phyloP scores from a whole-genome alignment of 2,113 vertebrate genomes.

The Cyprinodon tularosa region DNA sequence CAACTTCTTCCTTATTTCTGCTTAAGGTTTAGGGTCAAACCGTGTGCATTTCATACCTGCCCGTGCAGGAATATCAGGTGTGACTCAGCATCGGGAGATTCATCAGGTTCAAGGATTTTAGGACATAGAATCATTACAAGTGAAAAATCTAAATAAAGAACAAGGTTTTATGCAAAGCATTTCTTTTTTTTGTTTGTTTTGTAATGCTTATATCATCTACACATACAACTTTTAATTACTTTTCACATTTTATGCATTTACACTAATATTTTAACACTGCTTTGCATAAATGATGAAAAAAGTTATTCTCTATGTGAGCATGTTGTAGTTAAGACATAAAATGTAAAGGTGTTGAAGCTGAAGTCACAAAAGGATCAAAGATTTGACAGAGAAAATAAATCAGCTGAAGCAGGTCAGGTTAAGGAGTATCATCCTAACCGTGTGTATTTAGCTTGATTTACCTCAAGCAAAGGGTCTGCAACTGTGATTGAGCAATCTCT shows the following conservation, averaged over 20 bases:
- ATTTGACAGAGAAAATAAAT: slow-evolving; percentile 47
- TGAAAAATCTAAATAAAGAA: neutral
- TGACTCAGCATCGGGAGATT: neutral
- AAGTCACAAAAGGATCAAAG: slow-evolving; percentile 42
- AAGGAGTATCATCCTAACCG: slow-evolving; percentile 51
- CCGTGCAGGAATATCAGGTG: no score
- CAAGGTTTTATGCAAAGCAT: neutral
- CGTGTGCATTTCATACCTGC: no score
- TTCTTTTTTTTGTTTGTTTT: neutral
- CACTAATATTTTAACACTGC: no score
- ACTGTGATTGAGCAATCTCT: slow-evolving; percentile 71
- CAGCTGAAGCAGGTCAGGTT: slow-evolving; percentile 47
- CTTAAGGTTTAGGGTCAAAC: no score
- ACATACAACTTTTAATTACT: neutral
- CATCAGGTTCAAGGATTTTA: neutral
- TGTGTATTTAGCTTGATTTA: slow-evolving; percentile 69
- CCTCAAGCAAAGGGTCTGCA: slow-evolving; percentile 52
- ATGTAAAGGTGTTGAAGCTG: slow-evolving; percentile 33
- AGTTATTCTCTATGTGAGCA: neutral
- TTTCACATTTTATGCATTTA: neutral
- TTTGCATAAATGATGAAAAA: no score
- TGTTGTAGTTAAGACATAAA: slow-evolving; percentile 3
- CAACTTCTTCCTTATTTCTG: no score
- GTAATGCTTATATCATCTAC: neutral
- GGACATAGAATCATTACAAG: no score